These are phyloP conservation scores for Alectoris magna DNA, from an alignment of 2,797 vertebrate species.

Conservation along the genomic window DNA sequence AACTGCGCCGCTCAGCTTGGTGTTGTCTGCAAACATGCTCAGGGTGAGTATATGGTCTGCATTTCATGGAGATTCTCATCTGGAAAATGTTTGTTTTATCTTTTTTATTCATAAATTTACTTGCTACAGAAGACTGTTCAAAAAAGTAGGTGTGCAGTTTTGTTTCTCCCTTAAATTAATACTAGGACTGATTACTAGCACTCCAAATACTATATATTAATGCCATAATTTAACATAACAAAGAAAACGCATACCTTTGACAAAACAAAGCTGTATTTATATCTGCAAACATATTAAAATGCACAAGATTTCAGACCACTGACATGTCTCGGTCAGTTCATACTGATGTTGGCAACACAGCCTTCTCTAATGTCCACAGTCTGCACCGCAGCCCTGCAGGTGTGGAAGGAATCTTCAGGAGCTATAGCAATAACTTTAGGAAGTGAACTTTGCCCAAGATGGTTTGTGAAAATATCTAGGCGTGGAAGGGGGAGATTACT, in stretches of 20 bases:
- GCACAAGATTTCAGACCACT: background rate
- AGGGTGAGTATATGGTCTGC: background rate
- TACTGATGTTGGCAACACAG: rapidly evolving
- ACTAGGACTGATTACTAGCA: slow-evolving; percentile 4
- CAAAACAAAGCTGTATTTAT: slow-evolving; percentile 25
- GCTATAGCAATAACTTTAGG: background rate
- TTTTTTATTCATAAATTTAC: background rate
- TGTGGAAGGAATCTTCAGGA: background rate
- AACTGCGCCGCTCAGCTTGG: too few relatives aligned
- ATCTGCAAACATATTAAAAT: background rate
- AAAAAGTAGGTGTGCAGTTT: background rate
- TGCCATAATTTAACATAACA: background rate
- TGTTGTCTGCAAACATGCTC: too few relatives aligned
- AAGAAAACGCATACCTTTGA: background rate
- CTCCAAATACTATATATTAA: background rate
- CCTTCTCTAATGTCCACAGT: background rate
- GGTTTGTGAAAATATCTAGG: background rate
- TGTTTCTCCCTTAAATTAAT: slow-evolving; percentile 31
- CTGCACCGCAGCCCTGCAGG: background rate
- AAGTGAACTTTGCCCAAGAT: background rate
- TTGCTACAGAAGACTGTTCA: background rate
- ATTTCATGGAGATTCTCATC: background rate
- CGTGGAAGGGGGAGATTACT: background rate
- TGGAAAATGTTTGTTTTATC: background rate
- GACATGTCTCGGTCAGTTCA: background rate